phyloP scores from a whole-genome alignment of 2,113 vertebrate species.

The Anguilla rostrata region DNA sequence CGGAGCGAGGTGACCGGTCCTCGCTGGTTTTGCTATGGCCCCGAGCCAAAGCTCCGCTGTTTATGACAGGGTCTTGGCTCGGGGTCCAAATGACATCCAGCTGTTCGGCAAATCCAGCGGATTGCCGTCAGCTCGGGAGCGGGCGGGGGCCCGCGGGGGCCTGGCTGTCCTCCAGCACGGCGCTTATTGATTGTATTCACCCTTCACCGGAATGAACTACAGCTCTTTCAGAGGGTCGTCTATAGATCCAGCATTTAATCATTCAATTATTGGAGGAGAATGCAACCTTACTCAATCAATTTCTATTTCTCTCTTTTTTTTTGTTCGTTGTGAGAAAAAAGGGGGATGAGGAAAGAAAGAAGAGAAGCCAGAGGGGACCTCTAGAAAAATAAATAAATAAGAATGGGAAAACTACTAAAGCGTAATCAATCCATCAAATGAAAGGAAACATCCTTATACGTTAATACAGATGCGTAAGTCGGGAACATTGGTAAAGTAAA shows the following conservation, averaged over 20 bases:
- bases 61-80: neutral
- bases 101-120: neutral
- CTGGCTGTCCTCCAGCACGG: neutral
- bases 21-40: neutral
- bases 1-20: neutral
- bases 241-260: conserved; percentile 7
- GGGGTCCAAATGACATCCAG: neutral
- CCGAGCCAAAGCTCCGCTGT: neutral
- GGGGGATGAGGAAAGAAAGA: neutral
- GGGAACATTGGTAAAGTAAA: neutral
- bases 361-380: neutral
- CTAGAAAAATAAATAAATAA: neutral
- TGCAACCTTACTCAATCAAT: conserved; percentile 18
- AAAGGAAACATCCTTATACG: neutral
- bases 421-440: neutral
- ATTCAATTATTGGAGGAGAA: neutral
- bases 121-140: neutral
- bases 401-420: neutral
- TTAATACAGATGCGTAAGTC: neutral
- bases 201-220: neutral
- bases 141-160: neutral
- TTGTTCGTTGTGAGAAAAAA: neutral
- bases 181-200: neutral
- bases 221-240: neutral
- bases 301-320: neutral